Evolutionary conservation across 2,797 vertebrate genomes (phyloP).

Genomic region (Heteromormyrus szaboi): DNA sequence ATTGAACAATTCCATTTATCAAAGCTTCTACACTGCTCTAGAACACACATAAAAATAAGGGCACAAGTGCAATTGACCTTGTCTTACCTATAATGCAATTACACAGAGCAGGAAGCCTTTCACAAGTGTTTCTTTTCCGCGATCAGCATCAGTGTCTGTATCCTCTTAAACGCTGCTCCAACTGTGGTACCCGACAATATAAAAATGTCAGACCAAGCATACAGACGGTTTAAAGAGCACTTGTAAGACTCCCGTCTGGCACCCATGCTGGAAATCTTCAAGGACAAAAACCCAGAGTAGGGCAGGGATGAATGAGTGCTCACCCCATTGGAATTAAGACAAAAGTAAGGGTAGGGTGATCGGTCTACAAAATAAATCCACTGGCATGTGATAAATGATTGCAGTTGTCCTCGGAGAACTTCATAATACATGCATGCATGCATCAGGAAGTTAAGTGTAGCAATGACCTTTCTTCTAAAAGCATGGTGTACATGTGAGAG

Average conservation of each 20-base stretch:
- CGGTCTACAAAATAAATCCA: neutral
- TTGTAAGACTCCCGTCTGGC: neutral
- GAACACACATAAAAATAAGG: neutral
- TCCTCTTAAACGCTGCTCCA: neutral
- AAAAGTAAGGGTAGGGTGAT: neutral
- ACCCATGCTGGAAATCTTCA: neutral
- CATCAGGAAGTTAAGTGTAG: neutral
- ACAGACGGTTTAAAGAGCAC: neutral
- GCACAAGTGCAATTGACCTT: neutral
- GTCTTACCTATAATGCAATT: neutral
- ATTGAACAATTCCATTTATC: neutral
- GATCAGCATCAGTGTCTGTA: neutral
- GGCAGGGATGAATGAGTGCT: neutral
- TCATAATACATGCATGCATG: neutral
- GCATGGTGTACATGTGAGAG: neutral
- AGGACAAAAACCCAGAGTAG: neutral
- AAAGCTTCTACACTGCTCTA: neutral
- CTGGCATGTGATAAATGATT: neutral
- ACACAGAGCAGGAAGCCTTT: neutral
- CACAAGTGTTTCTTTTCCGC: neutral
- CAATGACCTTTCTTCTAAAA: neutral
- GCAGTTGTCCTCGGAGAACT: neutral
- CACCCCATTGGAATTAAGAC: neutral
- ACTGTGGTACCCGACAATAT: neutral
- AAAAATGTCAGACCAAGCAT: neutral